A percentile compares a stretch with the other conserved stretches of the same genome.
Conservation (phyloP, 2,888 invertebrate genomes). For the Hydropsyche betteni region DNA sequence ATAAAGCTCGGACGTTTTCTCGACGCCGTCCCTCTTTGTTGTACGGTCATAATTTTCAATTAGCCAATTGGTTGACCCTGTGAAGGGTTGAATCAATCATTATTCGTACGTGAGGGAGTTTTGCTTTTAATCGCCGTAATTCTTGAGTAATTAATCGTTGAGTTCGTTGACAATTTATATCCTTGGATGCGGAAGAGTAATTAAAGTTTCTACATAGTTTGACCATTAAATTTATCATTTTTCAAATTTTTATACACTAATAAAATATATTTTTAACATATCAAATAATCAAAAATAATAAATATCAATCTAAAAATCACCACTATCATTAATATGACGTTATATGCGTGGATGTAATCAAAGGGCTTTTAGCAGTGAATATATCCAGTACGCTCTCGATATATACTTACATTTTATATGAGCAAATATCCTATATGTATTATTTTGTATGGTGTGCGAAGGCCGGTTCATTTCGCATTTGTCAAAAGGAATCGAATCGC, state of each 20-base stretch:
- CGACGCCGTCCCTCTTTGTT: neutral
- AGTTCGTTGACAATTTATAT: neutral
- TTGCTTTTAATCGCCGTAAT: neutral
- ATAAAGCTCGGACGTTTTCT: too few species aligned
- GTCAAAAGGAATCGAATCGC: conserved; percentile 49
- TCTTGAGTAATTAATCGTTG: conserved; percentile 22
- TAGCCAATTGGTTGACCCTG: conserved; percentile 33
- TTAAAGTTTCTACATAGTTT: too few species aligned
- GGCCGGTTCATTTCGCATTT: conserved; percentile 40
- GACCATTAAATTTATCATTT: too few species aligned
- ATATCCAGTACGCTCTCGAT: neutral
- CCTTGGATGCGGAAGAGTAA: neutral
- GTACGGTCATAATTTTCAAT: conserved; percentile 35
- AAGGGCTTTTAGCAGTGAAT: neutral
- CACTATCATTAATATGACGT: too few species aligned
- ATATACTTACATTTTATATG: neutral
- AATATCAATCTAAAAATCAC: too few species aligned
- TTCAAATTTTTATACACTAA: too few species aligned
- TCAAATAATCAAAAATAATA: too few species aligned
- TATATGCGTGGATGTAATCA: neutral
- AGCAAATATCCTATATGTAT: conserved; percentile 1
- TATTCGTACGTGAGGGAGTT: conserved; percentile 4
- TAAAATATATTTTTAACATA: neutral
- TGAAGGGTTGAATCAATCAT: conserved; percentile 34
- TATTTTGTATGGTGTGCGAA: conserved; percentile 1